Evolutionary conservation across 2,113 vertebrate species (phyloP).

Genomic region (Anhinga anhinga): DNA sequence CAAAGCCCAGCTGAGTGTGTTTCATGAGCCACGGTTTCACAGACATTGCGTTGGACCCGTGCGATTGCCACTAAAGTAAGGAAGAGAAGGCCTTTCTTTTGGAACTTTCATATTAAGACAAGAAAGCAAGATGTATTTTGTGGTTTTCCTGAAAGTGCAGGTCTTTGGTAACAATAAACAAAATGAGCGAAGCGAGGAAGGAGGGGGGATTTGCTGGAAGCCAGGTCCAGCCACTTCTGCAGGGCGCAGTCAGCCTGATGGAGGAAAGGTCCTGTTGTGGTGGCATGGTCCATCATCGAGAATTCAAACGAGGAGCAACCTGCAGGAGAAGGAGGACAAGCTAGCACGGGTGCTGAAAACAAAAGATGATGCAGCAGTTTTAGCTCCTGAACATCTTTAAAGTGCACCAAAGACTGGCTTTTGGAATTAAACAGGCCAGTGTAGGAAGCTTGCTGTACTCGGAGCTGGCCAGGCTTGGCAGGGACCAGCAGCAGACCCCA

Average conservation of each 20-base stretch:
- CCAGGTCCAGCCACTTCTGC: neutral
- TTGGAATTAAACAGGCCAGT: rapidly evolving
- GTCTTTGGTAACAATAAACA: constrained; percentile 78
- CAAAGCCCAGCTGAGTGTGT: neutral
- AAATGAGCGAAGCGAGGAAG: constrained; percentile 39
- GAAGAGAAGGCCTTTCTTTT: constrained; percentile 7
- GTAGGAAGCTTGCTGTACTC: rapidly evolving
- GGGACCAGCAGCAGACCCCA: rapidly evolving
- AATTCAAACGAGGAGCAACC: constrained; percentile 95
- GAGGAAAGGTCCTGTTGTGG: neutral
- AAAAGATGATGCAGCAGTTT: neutral
- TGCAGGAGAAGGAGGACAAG: constrained; percentile 36
- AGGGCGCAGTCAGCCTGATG: constrained; percentile 53
- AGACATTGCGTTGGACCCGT: neutral
- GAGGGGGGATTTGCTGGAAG: neutral
- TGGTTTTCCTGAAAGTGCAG: constrained; percentile 76
- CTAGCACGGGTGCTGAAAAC: neutral
- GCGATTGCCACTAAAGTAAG: neutral
- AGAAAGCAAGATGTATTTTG: constrained; percentile 12
- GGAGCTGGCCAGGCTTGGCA: neutral
- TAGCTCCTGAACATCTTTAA: neutral
- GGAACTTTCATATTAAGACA: neutral
- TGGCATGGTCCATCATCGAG: constrained; percentile 84
- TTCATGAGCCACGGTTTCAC: neutral
- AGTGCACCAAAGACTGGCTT: neutral